These are phyloP conservation scores for Lepidocyrtinus sp. DNA, from an alignment of 2,888 invertebrate genomes.

Conservation along the genomic window DNA sequence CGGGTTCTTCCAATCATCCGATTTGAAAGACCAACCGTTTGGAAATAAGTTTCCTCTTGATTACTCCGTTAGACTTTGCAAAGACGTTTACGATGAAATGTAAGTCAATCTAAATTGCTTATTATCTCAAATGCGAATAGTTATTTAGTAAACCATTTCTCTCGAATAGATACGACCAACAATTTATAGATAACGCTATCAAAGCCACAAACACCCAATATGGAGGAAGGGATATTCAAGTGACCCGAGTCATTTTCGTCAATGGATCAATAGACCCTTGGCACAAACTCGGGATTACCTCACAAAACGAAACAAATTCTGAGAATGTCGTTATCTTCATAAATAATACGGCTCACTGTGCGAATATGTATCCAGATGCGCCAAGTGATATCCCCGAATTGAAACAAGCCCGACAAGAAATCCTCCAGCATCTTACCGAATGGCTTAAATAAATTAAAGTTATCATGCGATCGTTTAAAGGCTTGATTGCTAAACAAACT, in stretches of 20 bases:
- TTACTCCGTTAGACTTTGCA: conserved; percentile 86
- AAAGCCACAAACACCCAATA: conserved; percentile 74
- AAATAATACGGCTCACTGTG: conserved; percentile 88
- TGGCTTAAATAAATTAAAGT: conserved; percentile 77
- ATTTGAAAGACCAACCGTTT: conserved; percentile 77
- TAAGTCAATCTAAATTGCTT: too few species aligned
- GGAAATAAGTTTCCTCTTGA: conserved; percentile 83
- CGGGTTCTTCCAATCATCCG: conserved; percentile 94
- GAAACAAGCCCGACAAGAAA: conserved; percentile 79
- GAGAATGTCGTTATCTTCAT: conserved; percentile 73
- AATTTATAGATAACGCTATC: conserved; percentile 71
- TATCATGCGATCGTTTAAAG: too few species aligned
- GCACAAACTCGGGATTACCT: conserved; percentile 74
- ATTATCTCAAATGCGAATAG: too few species aligned
- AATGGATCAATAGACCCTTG: conserved; percentile 75
- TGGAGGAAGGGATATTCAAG: conserved; percentile 72
- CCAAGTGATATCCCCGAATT: conserved; percentile 79
- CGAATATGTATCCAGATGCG: conserved; percentile 81
- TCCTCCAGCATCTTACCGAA: conserved; percentile 76
- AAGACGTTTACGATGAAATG: conserved; percentile 82
- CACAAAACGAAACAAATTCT: conserved; percentile 70
- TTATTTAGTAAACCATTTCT: too few species aligned
- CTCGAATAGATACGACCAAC: conserved; percentile 71
- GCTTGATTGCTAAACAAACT: too few species aligned
- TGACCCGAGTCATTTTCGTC: conserved; percentile 73